Percentiles rank a stretch among this genome's conserved stretches.
Evolutionary conservation across 2,888 invertebrate genomes (phyloP).

Genomic region (Branchipolynoe longqiensis): DNA sequence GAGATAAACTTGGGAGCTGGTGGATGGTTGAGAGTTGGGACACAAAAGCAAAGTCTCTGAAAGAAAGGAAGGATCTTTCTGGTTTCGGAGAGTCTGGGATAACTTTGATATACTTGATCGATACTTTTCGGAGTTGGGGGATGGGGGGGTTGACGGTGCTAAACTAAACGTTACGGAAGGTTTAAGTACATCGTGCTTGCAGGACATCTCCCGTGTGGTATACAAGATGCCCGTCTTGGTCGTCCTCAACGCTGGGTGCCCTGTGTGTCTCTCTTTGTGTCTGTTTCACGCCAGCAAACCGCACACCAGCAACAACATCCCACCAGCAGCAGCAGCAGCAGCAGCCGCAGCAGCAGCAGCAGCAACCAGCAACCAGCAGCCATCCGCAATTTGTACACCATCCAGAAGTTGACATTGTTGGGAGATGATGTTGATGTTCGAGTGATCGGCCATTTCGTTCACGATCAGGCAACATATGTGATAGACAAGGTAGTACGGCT

Average conservation of each 20-base stretch:
- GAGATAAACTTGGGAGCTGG: too few species aligned
- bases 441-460: slow-evolving; percentile 54
- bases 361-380: slow-evolving; percentile 32
- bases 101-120: too few species aligned
- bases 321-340: too few species aligned
- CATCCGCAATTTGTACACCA: background rate
- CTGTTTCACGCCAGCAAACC: slow-evolving; percentile 27
- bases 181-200: slow-evolving; percentile 93
- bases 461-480: slow-evolving; percentile 57
- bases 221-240: slow-evolving; percentile 99
- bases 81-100: too few species aligned
- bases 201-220: slow-evolving; percentile 99
- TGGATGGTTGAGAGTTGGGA: background rate
- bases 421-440: slow-evolving; percentile 46
- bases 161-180: slow-evolving; percentile 72
- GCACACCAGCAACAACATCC: too few species aligned
- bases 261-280: slow-evolving; percentile 63
- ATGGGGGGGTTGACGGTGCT: slow-evolving; percentile 30
- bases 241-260: slow-evolving; percentile 95
- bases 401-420: slow-evolving; percentile 12
- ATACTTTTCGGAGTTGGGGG: background rate
- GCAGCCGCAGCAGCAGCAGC: slow-evolving; percentile 27
- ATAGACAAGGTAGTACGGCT: slow-evolving; percentile 57
- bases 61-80: slow-evolving; percentile 31
- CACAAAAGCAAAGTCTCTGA: slow-evolving; percentile 3